phyloP scores from a whole-genome alignment of 1,140 invertebrate species.

The Halesus radiatus region DNA sequence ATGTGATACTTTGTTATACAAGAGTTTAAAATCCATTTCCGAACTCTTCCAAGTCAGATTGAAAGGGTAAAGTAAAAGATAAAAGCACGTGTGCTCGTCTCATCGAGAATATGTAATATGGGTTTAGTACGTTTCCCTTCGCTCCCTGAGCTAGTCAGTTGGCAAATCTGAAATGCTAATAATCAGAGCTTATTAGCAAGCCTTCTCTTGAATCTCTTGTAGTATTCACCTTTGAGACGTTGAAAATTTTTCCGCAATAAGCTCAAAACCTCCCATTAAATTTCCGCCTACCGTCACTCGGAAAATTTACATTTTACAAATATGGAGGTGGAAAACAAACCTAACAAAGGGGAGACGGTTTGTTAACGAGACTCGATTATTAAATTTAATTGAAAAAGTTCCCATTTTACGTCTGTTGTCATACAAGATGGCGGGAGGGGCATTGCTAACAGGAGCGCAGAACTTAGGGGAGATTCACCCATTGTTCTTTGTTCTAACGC shows the following conservation, averaged over 20 bases:
- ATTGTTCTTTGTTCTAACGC: slow-evolving; percentile 9
- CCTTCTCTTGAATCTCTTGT: too few species aligned
- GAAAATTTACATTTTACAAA: slow-evolving; percentile 19
- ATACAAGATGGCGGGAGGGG: slow-evolving; percentile 28
- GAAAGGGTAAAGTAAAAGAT: too few species aligned
- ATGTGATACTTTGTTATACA: too few species aligned
- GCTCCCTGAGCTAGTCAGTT: too few species aligned
- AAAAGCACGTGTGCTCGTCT: too few species aligned
- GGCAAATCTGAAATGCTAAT: too few species aligned
- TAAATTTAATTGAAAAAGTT: slow-evolving; percentile 46
- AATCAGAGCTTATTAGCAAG: too few species aligned
- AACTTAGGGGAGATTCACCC: slow-evolving; percentile 5
- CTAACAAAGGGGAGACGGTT: slow-evolving; percentile 19
- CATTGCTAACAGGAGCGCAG: slow-evolving; percentile 13
- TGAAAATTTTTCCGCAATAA: slow-evolving; percentile 1
- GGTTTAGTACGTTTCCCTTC: too few species aligned
- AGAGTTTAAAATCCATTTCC: too few species aligned
- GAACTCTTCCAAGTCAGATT: too few species aligned
- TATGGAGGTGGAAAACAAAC: slow-evolving; percentile 20
- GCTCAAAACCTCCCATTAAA: slow-evolving; percentile 15
- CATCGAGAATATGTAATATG: too few species aligned
- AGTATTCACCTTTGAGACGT: not conserved
- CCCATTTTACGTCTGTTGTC: slow-evolving; percentile 27
- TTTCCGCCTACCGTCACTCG: slow-evolving; percentile 9
- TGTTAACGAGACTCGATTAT: slow-evolving; percentile 45